Evolutionary conservation across 1,140 invertebrate species (phyloP).

Genomic region (Drosophila orena): DNA sequence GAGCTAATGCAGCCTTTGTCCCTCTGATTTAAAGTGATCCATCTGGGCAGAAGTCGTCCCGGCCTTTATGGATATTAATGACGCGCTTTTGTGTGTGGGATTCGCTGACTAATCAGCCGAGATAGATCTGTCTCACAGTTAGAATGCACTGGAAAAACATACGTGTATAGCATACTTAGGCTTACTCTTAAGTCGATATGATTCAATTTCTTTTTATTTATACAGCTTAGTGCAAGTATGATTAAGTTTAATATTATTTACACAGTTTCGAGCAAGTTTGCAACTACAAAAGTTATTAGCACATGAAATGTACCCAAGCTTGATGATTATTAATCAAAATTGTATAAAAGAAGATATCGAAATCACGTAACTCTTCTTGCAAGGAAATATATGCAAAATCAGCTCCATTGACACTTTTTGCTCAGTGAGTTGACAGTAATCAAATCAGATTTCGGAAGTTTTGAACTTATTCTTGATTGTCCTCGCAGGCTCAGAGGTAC

Average conservation of each 20-base stretch:
- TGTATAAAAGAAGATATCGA: too few species aligned
- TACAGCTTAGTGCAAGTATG: too few species aligned
- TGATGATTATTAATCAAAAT: too few species aligned
- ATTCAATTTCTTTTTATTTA: too few species aligned
- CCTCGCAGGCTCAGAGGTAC: neutral
- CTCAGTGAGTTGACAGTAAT: neutral
- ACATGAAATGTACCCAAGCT: too few species aligned
- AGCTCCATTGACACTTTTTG: neutral
- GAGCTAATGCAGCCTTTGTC: conserved; percentile 69
- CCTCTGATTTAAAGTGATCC: conserved; percentile 58
- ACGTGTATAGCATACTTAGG: too few species aligned
- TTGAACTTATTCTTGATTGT: conserved; percentile 18
- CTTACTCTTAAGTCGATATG: too few species aligned
- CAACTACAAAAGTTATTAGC: too few species aligned
- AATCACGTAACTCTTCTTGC: too few species aligned
- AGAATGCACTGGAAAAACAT: neutral
- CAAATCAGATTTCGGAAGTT: conserved; percentile 10
- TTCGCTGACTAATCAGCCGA: conserved; percentile 49
- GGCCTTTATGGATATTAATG: conserved; percentile 71
- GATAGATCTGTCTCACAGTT: neutral
- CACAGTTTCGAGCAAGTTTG: too few species aligned
- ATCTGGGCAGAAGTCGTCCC: conserved; percentile 12
- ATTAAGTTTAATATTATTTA: too few species aligned
- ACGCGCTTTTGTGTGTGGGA: conserved; percentile 54
- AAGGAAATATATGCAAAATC: too few species aligned